A percentile compares a stretch with the other conserved stretches of the same genome.
These are phyloP conservation scores for Drosophila sordidula DNA, from an alignment of 2,888 invertebrate genomes.

Conservation along the genomic window DNA sequence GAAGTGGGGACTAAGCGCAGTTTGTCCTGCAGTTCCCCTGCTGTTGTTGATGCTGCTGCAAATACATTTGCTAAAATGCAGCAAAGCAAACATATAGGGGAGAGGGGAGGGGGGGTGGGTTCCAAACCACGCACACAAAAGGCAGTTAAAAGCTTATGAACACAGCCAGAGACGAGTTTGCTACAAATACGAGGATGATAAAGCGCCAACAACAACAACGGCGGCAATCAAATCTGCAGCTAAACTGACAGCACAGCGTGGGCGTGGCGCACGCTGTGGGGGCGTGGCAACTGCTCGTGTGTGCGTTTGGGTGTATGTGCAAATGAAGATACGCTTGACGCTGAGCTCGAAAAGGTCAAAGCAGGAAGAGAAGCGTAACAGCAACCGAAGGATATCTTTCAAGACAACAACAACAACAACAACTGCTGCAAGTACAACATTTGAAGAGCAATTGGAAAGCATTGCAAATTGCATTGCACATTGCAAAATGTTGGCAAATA, in stretches of 20 bases:
- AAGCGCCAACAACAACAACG: constrained; percentile 32
- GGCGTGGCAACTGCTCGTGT: not conserved
- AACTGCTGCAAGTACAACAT: constrained; percentile 15
- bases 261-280: constrained; percentile 32
- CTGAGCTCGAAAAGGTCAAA: constrained; percentile 42
- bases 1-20: constrained; percentile 45
- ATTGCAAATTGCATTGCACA: constrained; percentile 32
- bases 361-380: constrained; percentile 1
- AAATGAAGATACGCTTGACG: constrained; percentile 23
- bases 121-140: constrained; percentile 40
- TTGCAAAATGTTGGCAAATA: constrained; percentile 33
- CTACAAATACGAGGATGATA: constrained; percentile 45
- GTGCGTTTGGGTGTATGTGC: constrained; percentile 20
- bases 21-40: constrained; percentile 25
- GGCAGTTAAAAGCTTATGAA: constrained; percentile 68
- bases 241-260: constrained; percentile 45
- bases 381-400: constrained; percentile 2
- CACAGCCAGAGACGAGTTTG: constrained; percentile 44
- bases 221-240: constrained; percentile 42
- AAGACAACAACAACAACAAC: constrained; percentile 4
- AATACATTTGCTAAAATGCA: constrained; percentile 37
- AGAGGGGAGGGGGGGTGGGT: not conserved
- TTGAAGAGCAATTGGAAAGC: constrained; percentile 36
- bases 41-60: constrained; percentile 17
- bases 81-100: not conserved